These are phyloP conservation scores for Tenthredo notha DNA, from an alignment of 2,888 invertebrate species.

Conservation along the genomic window DNA sequence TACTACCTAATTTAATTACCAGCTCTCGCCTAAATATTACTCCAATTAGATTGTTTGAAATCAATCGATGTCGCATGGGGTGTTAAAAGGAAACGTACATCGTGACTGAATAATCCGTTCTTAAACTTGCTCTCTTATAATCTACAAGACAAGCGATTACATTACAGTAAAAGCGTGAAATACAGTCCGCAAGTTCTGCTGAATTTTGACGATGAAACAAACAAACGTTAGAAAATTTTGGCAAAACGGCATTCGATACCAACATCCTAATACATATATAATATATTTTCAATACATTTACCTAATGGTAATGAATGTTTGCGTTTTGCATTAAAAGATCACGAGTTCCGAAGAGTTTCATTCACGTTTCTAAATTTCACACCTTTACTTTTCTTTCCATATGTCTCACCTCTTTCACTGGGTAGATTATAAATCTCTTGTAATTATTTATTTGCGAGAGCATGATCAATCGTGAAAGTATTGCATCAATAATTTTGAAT, in stretches of 20 bases:
- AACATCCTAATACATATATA: background rate
- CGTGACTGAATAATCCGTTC: constrained; percentile 21
- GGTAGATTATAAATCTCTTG: background rate
- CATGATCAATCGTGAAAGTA: constrained; percentile 28
- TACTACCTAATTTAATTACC: constrained; percentile 47
- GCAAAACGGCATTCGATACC: constrained; percentile 1
- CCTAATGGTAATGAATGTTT: background rate
- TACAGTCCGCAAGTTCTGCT: background rate
- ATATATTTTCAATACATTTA: constrained; percentile 4
- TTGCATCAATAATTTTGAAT: constrained; percentile 52
- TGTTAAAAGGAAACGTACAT: constrained; percentile 36
- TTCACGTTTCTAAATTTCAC: background rate
- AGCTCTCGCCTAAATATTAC: constrained; percentile 20
- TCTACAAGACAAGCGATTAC: background rate
- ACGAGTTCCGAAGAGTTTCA: background rate
- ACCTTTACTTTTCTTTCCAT: background rate
- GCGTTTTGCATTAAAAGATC: background rate
- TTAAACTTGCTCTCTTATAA: background rate
- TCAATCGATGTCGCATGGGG: constrained; percentile 36
- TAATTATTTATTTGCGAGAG: constrained; percentile 13
- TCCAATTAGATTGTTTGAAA: constrained; percentile 45
- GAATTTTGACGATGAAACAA: background rate
- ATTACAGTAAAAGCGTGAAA: constrained; percentile 8
- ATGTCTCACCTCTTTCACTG: background rate
- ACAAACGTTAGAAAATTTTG: background rate